Base-by-base conservation (phyloP, 2,888 invertebrate genomes). In the Heliconius ethilla region DNA sequence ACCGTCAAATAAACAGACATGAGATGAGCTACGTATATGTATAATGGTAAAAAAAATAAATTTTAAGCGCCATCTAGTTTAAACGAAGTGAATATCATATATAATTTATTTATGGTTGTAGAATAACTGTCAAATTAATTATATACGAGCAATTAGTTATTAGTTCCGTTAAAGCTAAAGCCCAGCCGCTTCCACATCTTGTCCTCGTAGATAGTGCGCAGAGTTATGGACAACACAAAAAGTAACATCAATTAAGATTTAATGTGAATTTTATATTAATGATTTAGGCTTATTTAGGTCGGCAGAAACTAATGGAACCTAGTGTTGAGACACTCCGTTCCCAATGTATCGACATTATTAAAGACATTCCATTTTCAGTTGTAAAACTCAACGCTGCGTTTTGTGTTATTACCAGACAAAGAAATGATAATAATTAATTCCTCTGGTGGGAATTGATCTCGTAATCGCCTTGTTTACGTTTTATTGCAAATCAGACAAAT, bases 101-200 rank as follows among this genome's bases (percentile, higher is more conserved):
- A 55, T 51, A 29, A 55, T 55, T 13, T 55, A 70, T 37, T 2
- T 70, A 29, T 55, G 51, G 55, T 55, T 51, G 59, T 69, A 67
- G 15, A 72, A 11, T 74, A 74, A 45, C 37, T 40, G 74, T 72
- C 70, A 74, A 74, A 74, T 55, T 75, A 82, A 81, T 63, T 78
- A 80, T 82, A 81, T 82, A 80, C 82, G 80, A 78, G 83, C 83
- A 85, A 86, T 86, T 86, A 85, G 77, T 82, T 80, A 84, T 85
- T 83, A 80, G 85, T 77, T 70, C 72, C 72, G 77, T 29, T 75
- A 45, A 75, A 75, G 63, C 15, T 67, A 33, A 40, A 22, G n/a
- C 55, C 75, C 37, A 55, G 66, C 45, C 27, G 33, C 72, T 66
- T 33, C 33, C 29, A 76, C 27, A 15, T 70, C 33, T 27, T 59